Evolutionary conservation across 2,888 invertebrate species (phyloP), one percentile per base, ranked within the genome.

Genomic region (Orthonychiurus folsomi): DNA sequence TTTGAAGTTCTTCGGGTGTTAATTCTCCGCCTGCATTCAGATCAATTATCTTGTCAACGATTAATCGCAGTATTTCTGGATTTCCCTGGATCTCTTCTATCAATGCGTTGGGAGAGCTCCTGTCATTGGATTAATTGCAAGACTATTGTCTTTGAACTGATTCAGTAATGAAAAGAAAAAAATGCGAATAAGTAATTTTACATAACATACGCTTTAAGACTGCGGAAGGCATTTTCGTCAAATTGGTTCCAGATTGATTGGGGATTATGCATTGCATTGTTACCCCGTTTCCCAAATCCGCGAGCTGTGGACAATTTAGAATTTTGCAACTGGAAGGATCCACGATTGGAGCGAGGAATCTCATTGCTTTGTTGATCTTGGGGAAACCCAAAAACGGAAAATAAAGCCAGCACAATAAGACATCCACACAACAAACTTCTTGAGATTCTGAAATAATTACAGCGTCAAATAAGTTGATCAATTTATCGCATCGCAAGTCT

Each of bases 251-350:
- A 52, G 20, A 20, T 52, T 52, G 52, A 23, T 52, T 5, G 52
- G 20, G 21, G 21, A 52, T 20, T 52, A 12, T n/a, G 20, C 48
- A 12, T 12, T 15, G 12, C 12, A 12, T 47, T 20, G 28, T 3
- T 9, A 37, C 81, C 81, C 25, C 85, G 79, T 77, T 85, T 85
- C 59, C 85, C 85, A 74, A 84, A 85, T 58, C 84, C 84, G 69
- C 85, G 76, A 0, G 84, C 84, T 0, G 84, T 83, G 77, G 84
- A 82, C 59, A 81, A 73, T 73, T 83, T 82, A 62, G 82, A 80
- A 75, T 84, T 83, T 75, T 84, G 83, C 15, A 60, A 21, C 20
- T 59, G 63, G 77, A 85, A 84, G 5, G 21, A 20, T 27, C 84
- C 84, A 59, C 85, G 79, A 27, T 83, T 84, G 0, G 83, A 80